A percentile compares a stretch with the other conserved stretches of the same genome.
Conservation (phyloP, 2,888 invertebrate species). For the Pinctada fucata region DNA sequence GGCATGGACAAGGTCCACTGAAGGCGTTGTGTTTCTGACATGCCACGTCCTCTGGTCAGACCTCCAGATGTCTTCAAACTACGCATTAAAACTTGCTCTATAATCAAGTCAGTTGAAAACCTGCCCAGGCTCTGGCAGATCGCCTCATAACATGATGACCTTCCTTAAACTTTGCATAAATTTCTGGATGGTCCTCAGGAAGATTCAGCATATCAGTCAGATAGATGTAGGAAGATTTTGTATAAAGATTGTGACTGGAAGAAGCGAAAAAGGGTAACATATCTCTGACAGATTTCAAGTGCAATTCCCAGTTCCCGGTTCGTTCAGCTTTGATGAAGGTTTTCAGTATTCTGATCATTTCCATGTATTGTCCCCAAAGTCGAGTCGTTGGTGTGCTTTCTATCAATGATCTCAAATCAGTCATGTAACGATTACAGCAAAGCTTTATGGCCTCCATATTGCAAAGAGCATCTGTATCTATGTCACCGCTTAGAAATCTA, state of each 20-base stretch:
- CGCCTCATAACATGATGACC: constrained; percentile 42
- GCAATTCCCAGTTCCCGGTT: constrained; percentile 54
- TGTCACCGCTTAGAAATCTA: too few relatives aligned
- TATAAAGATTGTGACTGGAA: constrained; percentile 69
- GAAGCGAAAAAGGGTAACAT: constrained; percentile 59
- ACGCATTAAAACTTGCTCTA: constrained; percentile 54
- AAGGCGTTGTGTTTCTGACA: constrained; percentile 37
- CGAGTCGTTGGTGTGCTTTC: constrained; percentile 19
- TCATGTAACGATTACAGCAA: too few relatives aligned
- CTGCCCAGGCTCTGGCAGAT: constrained; percentile 39
- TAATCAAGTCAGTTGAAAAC: constrained; percentile 44
- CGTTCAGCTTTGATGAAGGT: constrained; percentile 49
- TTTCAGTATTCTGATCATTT: constrained; percentile 37
- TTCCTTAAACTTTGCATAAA: constrained; percentile 27
- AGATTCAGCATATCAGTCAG: constrained; percentile 32
- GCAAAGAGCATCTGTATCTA: too few relatives aligned
- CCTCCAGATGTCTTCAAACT: constrained; percentile 52
- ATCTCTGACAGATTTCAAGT: constrained; percentile 41
- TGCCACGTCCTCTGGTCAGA: constrained; percentile 44
- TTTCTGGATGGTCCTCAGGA: constrained; percentile 24
- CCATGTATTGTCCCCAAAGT: constrained; percentile 38
- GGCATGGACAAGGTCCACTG: constrained; percentile 46
- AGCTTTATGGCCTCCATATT: too few relatives aligned
- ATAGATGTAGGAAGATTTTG: constrained; percentile 43
- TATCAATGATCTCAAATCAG: too few relatives aligned